Percentiles rank a stretch among this genome's conserved stretches.
Evolutionary conservation across 1,140 invertebrate genomes (phyloP).

Genomic region (Paramacrobiotus metropolitanus): DNA sequence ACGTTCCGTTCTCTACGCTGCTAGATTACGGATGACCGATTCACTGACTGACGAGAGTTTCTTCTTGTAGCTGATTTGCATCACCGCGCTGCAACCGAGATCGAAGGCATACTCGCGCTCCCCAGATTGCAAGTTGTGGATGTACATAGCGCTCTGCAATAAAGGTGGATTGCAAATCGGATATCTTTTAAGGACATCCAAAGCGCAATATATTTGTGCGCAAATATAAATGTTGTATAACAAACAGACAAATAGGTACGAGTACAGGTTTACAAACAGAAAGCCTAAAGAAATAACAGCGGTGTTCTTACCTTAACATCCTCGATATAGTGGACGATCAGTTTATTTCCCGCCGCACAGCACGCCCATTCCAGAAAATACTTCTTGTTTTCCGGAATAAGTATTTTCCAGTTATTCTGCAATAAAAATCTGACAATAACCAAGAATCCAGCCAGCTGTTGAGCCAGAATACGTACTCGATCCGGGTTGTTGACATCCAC

Average conservation of each 20-base stretch:
- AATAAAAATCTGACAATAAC: constrained; percentile 5
- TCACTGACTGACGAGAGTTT: constrained; percentile 4
- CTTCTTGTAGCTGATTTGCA: constrained; percentile 6
- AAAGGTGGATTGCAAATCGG: too few relatives aligned
- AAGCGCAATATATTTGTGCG: too few relatives aligned
- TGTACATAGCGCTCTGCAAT: constrained; percentile 51
- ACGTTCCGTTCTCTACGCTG: neutral
- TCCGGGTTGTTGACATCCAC: constrained; percentile 58
- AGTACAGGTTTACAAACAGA: too few relatives aligned
- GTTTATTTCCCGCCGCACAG: constrained; percentile 55
- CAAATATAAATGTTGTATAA: too few relatives aligned
- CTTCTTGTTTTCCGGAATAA: constrained; percentile 57
- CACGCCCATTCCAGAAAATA: constrained; percentile 70
- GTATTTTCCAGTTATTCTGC: constrained; percentile 52
- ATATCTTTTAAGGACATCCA: too few relatives aligned
- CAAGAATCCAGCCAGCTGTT: constrained; percentile 7
- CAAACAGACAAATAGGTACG: too few relatives aligned
- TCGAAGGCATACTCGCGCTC: constrained; percentile 25
- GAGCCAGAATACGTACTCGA: constrained; percentile 15
- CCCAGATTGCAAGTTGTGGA: constrained; percentile 50
- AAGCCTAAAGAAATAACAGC: too few relatives aligned
- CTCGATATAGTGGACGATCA: constrained; percentile 70
- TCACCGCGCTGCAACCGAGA: constrained; percentile 4
- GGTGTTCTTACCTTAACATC: constrained; percentile 95
- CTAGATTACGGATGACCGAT: neutral